These are phyloP conservation scores for Epirrhoe tristata DNA, from an alignment of 2,888 invertebrate species.

Conservation along the genomic window DNA sequence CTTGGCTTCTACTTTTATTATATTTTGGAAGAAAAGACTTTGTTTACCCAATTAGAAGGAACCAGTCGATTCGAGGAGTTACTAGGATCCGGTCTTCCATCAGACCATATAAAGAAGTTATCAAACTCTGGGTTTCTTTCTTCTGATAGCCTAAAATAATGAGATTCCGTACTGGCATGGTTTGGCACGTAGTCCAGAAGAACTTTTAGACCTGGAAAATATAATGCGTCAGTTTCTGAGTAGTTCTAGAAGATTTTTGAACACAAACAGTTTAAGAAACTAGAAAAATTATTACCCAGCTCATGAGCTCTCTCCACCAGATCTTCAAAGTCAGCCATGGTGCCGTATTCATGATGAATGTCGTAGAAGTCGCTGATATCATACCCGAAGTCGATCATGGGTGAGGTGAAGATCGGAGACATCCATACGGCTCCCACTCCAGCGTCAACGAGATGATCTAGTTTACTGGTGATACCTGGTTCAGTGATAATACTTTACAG, in stretches of 20 bases:
- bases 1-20: neutral
- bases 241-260: neutral
- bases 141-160: conserved; percentile 92
- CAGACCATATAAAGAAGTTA: conserved; percentile 92
- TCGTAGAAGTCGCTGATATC: conserved; percentile 92
- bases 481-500: too few species aligned
- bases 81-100: conserved; percentile 67
- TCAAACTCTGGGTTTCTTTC: conserved; percentile 86
- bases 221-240: neutral
- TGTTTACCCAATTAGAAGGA: conserved; percentile 83
- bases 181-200: conserved; percentile 89
- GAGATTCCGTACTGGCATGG: conserved; percentile 89
- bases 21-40: neutral
- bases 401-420: conserved; percentile 93
- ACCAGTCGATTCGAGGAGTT: conserved; percentile 63
- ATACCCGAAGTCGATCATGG: conserved; percentile 95
- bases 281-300: conserved; percentile 65
- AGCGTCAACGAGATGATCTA: conserved; percentile 88
- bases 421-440: conserved; percentile 93
- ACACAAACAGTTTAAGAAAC: too few species aligned
- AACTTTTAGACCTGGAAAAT: conserved; percentile 76
- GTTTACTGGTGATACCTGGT: conserved; percentile 83
- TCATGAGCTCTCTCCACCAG: conserved; percentile 84
- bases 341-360: conserved; percentile 91
- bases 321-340: conserved; percentile 88